These are phyloP conservation scores for Emesis castigata DNA, from an alignment of 2,888 invertebrate species.

Conservation along the genomic window DNA sequence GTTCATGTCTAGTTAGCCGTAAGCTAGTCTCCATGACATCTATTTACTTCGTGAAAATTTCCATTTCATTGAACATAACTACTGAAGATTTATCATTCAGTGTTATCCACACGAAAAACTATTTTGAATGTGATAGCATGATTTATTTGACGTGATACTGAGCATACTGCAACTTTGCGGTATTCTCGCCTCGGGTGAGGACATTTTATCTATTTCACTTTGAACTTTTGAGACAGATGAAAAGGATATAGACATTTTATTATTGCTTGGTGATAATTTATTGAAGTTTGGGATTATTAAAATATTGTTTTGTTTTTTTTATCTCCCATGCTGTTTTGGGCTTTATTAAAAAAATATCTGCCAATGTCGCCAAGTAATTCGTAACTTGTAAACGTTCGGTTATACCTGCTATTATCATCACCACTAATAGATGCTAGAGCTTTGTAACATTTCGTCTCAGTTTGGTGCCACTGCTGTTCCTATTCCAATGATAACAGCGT, in stretches of 20 bases:
- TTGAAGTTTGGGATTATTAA: no score
- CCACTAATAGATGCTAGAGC: no score
- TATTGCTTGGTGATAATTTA: not conserved
- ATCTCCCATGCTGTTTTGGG: no score
- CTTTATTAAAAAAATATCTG: no score
- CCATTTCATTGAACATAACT: not conserved
- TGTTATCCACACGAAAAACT: conserved; percentile 2
- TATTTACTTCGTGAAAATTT: not conserved
- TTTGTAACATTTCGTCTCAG: no score
- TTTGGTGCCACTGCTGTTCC: no score
- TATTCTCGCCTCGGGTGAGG: not conserved
- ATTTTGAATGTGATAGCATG: not conserved
- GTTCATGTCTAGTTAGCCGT: not conserved
- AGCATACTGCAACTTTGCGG: not conserved
- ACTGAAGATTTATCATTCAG: not conserved
- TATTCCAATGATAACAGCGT: no score
- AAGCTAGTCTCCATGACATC: not conserved
- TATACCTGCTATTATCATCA: no score
- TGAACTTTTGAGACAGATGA: not conserved
- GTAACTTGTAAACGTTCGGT: no score
- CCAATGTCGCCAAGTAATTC: no score
- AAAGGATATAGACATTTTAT: not conserved
- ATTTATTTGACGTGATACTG: not conserved
- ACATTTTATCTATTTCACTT: conserved; percentile 1
- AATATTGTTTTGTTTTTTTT: no score